Evolutionary conservation across 2,113 vertebrate genomes (phyloP).

Genomic region (Porphyrio hochstetteri): DNA sequence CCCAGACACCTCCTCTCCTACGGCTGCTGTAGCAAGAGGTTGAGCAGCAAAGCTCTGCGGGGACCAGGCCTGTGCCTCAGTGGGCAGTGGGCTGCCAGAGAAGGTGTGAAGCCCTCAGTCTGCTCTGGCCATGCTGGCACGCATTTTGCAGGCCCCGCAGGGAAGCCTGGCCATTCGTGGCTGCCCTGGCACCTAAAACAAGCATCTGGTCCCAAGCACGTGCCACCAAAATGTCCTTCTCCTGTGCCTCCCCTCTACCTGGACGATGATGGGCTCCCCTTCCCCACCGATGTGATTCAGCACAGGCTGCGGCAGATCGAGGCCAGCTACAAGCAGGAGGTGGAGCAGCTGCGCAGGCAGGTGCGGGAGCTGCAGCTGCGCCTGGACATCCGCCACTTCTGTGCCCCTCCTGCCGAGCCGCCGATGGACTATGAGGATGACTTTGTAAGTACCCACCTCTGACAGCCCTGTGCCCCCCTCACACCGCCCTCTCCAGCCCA

Average conservation of each 20-base stretch:
- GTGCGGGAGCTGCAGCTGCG: constrained; percentile 94
- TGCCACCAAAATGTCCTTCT: constrained; percentile 79
- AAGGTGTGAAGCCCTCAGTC: constrained; percentile 54
- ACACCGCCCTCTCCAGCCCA: not conserved
- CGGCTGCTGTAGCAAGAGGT: constrained; percentile 83
- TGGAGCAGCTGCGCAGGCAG: constrained; percentile 93
- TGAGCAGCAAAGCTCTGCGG: constrained; percentile 80
- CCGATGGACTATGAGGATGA: constrained; percentile 97
- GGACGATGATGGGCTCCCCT: constrained; percentile 94
- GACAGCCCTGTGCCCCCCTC: too few species aligned
- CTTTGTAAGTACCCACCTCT: constrained; percentile 84
- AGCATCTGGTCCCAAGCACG: constrained; percentile 73
- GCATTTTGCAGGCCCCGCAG: constrained; percentile 55
- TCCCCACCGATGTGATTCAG: constrained; percentile 94
- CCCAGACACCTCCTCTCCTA: constrained; percentile 80
- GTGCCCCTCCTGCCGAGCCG: constrained; percentile 88
- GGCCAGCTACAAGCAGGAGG: constrained; percentile 96
- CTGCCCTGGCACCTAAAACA: constrained; percentile 73
- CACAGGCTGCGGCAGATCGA: constrained; percentile 96
- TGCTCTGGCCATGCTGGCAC: constrained; percentile 59
- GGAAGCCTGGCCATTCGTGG: constrained; percentile 71
- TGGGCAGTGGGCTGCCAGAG: constrained; percentile 71
- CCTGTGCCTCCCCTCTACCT: constrained; percentile 87
- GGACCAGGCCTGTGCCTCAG: constrained; percentile 75
- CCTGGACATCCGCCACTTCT: constrained; percentile 92